Conservation (phyloP, 35 echinoderm and acorn worm species). For the Lytechinus pictus region DNA sequence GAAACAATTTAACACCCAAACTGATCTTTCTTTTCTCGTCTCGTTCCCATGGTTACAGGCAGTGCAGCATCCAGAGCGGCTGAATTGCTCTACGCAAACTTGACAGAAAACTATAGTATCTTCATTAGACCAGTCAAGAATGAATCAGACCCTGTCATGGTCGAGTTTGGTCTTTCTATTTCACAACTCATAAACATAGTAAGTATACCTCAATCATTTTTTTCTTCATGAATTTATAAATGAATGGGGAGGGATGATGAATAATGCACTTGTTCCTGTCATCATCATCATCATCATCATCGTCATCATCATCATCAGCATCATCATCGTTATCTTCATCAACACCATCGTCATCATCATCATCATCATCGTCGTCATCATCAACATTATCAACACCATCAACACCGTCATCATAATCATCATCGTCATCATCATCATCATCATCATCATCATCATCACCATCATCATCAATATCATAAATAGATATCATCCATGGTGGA, state of each 20-base stretch:
- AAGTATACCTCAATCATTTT: slow-evolving; percentile 50
- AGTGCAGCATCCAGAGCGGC: slow-evolving; percentile 70
- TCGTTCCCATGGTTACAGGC: slow-evolving; percentile 34
- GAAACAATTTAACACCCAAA: neutral
- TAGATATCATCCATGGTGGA: no score
- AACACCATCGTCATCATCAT: no score
- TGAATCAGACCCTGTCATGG: slow-evolving; percentile 72
- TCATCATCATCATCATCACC: no score
- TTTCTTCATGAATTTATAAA: neutral
- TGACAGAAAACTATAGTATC: slow-evolving; percentile 65
- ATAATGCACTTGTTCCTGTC: no score
- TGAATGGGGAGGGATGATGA: neutral
- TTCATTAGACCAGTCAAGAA: slow-evolving; percentile 80
- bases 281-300: no score
- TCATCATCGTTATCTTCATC: no score
- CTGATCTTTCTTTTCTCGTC: neutral
- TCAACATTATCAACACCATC: no score
- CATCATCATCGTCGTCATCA: no score
- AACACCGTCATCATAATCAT: no score
- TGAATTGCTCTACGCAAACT: slow-evolving; percentile 66
- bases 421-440: no score
- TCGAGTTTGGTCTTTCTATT: slow-evolving; percentile 86
- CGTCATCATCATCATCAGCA: no score
- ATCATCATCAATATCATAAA: no score
- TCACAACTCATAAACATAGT: slow-evolving; percentile 94